Conservation (phyloP, 2,888 invertebrate species). For the Apamea anceps region DNA sequence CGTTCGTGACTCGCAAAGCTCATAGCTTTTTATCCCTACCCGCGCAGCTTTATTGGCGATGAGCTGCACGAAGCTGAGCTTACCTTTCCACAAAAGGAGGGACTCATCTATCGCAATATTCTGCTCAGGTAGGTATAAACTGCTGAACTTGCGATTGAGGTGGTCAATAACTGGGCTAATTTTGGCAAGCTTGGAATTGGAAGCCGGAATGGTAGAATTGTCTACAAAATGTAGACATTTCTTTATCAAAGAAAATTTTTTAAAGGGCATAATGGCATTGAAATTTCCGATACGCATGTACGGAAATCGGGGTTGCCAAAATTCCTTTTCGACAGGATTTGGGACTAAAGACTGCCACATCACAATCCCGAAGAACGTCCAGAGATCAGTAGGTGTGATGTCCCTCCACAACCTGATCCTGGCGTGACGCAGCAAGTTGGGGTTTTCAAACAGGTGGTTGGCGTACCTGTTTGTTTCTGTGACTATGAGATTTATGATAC, state of each 20-base stretch:
- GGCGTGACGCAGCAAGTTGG: rapidly evolving
- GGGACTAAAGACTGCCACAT: neutral
- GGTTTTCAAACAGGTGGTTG: rapidly evolving
- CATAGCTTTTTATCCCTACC: neutral
- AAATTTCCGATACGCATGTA: neutral
- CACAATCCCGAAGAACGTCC: neutral
- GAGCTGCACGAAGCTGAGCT: neutral
- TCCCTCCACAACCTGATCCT: rapidly evolving
- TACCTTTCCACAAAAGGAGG: neutral
- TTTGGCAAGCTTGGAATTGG: neutral
- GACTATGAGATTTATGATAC: neutral
- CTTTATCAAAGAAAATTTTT: neutral
- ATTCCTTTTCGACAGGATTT: neutral
- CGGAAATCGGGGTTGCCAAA: neutral
- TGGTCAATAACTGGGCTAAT: neutral
- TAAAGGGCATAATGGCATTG: rapidly evolving
- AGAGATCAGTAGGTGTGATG: rapidly evolving
- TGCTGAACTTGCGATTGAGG: neutral
- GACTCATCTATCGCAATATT: neutral
- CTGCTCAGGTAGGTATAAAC: neutral
- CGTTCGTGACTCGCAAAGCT: neutral
- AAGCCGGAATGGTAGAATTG: neutral
- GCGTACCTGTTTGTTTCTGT: neutral
- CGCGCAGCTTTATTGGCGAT: neutral
- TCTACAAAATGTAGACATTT: neutral